Evolutionary conservation across 2,888 invertebrate genomes (phyloP), one percentile per base, ranked within the genome.

Genomic region (Coelopa pilipes): DNA sequence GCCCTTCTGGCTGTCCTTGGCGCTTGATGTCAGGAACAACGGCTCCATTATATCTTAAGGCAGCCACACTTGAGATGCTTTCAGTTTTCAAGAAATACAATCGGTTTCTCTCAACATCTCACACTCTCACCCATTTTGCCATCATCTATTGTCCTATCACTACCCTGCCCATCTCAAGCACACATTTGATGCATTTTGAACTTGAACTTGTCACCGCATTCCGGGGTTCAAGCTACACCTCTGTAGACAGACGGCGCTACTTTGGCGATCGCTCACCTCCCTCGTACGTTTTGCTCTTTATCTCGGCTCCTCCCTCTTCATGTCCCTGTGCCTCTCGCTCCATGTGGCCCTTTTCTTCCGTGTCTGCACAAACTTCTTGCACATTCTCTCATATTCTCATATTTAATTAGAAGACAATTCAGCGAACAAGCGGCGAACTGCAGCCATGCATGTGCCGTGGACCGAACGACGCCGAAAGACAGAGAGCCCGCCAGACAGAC

Each of bases 321-420:
- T 2, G 4, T 34, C 34, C 49, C 24, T 53, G 34, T 59, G 57
- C 24, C 24, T 17, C 21, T n/a, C 19, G 17, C 57, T 57, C 19
- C 17, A 1, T 9, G 17, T 3, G 15, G 19, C 21, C 15, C 19
- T 19, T 19, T 12, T 59, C 13, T 12, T 59, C 13, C 21, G 17
- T 59, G 21, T 4, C 24, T 59, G 9, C 10, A 1, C 12, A 10
- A 11, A 21, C 21, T 19, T 59, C 24, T 65, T 19, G 5, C 49
- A 34, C 15, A 46, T 46, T 45, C 11, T 65, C 45, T 65, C 50
- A 63, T 63, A 49, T 71, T 71, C 70, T 63, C 70, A 63, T 71
- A 63, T 62, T 71, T 71, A 71, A 71, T 62, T 71, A 34, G 62
- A 63, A n/a, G 53, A 53, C 62, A 34, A 34, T 34, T 57, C 62